Evolutionary conservation across 2,888 invertebrate genomes (phyloP).

Genomic region (Meganola albula): DNA sequence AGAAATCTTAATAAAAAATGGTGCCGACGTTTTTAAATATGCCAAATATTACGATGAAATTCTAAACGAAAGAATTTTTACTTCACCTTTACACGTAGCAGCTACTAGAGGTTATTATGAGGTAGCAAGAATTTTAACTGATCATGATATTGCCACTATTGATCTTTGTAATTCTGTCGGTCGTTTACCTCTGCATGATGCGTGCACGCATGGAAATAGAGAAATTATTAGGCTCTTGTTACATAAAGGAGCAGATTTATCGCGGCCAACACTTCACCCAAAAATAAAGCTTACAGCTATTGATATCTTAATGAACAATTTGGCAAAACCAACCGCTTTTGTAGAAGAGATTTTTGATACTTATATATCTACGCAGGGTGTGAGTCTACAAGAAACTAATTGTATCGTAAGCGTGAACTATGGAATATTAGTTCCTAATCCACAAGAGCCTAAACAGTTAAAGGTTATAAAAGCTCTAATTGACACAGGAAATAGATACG

Average conservation of each 20-base stretch:
- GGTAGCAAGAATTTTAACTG: conserved; percentile 42
- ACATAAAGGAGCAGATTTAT: conserved; percentile 47
- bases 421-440: conserved; percentile 44
- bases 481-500: conserved; percentile 53
- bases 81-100: conserved; percentile 47
- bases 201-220: conserved; percentile 53
- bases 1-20: conserved; percentile 29
- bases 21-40: conserved; percentile 17
- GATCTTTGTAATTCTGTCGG: conserved; percentile 15
- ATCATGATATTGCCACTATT: conserved; percentile 45
- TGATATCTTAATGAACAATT: conserved; percentile 59
- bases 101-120: conserved; percentile 44
- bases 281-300: conserved; percentile 43
- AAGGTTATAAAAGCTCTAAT: conserved; percentile 63
- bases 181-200: conserved; percentile 42
- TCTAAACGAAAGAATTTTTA: conserved; percentile 1
- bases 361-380: conserved; percentile 54
- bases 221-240: conserved; percentile 58
- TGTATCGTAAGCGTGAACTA: conserved; percentile 62
- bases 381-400: conserved; percentile 29
- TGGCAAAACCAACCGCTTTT: conserved; percentile 63
- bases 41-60: neutral
- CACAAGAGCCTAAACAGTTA: conserved; percentile 52
- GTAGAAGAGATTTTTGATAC: conserved; percentile 62
- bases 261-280: conserved; percentile 2